Evolutionary conservation across 2,797 vertebrate species (phyloP), one percentile per base, ranked within the genome.

Genomic region (Malurus leucopterus): DNA sequence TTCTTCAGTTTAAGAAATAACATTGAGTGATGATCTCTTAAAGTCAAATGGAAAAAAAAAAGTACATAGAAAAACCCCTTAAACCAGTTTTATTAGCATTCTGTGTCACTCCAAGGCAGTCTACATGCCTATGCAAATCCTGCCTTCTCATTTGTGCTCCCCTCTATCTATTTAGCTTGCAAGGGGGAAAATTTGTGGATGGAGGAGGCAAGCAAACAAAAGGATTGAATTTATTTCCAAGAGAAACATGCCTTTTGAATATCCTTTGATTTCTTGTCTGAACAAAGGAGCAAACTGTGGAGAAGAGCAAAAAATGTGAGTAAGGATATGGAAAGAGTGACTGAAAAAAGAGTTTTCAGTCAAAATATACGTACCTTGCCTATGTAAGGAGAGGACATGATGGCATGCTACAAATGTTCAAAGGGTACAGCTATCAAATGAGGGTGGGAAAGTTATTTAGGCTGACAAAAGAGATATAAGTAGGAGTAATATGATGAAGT

Each of bases 1-100:
- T 95, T 96, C 91, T 94, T 95, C 78, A 84, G 77, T 94, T 94
- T 95, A 92, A 96, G 94, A 96, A 95, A 95, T 96, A 96, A 95
- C 92, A 92, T 91, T 92, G 95, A 97, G 63, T 96, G 95, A 97
- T 92, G 72, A 92, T 96, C 79, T 90, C 84, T 96, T 96, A 92
- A 96, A 96, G 87, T 91, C 84, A 95, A 93, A 91, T 68, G 53
- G 83, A 80, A 91, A 94, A 94, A 93, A 95, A 96, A 92, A 93
- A 55, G 82, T 81, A 82, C 79, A 76, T 95, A 64, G 88, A 92
- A 95, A 95, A 94, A 0, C 0, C 9, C 34, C 51, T 58, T 92
- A 91, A 87, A 93, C 20, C 8, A 8, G 75, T 92, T 96, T 96
- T 93, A 92, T 91, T 92, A 89, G 86, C 68, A 86, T 89, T 92